Evolutionary conservation across 2,888 invertebrate genomes (phyloP).

Genomic region (Nephrotoma appendiculata): DNA sequence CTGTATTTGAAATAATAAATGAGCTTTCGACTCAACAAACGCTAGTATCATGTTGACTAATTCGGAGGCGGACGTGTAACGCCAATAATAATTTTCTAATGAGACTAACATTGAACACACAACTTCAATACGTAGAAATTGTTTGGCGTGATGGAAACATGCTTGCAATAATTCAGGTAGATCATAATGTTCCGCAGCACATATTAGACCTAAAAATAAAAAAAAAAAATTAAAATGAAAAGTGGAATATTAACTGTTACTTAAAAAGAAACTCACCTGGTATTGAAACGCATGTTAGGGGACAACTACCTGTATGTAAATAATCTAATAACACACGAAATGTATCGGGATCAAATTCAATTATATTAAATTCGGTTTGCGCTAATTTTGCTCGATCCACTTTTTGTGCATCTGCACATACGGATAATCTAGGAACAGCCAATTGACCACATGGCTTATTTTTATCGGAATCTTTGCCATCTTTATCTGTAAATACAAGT

Average conservation of each 20-base stretch:
- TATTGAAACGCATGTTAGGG: conserved; percentile 80
- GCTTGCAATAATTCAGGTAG: conserved; percentile 83
- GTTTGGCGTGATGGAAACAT: conserved; percentile 91
- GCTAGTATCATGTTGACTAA: conserved; percentile 88
- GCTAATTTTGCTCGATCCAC: conserved; percentile 83
- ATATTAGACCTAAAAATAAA: conserved; percentile 44
- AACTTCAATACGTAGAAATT: conserved; percentile 81
- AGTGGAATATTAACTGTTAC: not conserved
- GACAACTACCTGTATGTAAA: conserved; percentile 84
- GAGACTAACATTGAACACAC: conserved; percentile 87
- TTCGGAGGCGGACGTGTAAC: conserved; percentile 86
- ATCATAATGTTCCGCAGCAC: conserved; percentile 90
- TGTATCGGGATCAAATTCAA: conserved; percentile 89
- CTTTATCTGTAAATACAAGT: conserved; percentile 46
- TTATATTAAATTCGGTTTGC: conserved; percentile 89
- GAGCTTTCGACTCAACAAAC: conserved; percentile 76
- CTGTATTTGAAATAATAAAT: conserved; percentile 65
- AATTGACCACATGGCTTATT: conserved; percentile 61
- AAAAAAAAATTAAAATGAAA: not conserved
- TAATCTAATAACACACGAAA: conserved; percentile 83
- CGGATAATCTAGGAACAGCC: conserved; percentile 75
- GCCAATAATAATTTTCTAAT: conserved; percentile 89
- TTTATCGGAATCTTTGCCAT: conserved; percentile 64
- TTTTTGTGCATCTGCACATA: conserved; percentile 88
- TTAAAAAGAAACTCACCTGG: conserved; percentile 42